Evolutionary conservation across 2,113 vertebrate species (phyloP), one percentile per base, ranked within the genome.

Genomic region (Menura novaehollandiae): DNA sequence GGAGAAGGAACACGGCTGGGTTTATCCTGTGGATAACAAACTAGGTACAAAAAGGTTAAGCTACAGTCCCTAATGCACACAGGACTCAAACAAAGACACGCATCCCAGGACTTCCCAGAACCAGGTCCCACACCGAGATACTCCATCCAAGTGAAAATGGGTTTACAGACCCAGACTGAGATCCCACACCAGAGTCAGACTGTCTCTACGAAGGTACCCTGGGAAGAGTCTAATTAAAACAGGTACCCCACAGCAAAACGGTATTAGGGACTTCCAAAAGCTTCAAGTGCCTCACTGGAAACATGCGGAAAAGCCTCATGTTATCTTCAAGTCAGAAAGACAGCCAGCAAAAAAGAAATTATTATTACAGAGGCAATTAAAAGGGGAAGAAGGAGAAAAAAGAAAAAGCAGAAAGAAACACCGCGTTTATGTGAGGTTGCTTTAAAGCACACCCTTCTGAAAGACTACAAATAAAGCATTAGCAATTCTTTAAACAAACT

Each of bases 401-500:
- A 21, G 67, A n/a, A 41, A 39, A 69, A 56, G 74, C 71, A 85
- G 16, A 91, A 82, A 73, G n/a, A 82, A 89, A 53, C 3, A 3
- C 6, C 47, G 4, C 1, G 0, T 62, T 89, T 88, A 64, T 43
- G 39, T 4, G n/a, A 78, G 10, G 58, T 17, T 91, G 47, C 41
- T 88, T 93, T 93, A 86, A 93, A 94, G 56, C n/a, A 87, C 37
- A 28, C 17, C 1, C 0, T 39, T 80, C 80, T 85, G 47, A 82
- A 91, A 90, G 62, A 81, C 80, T 62, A 56, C 37, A 88, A 93
- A 90, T 27, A 90, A 86, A 86, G 62, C 80, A 89, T 6, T 15
- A 69, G 28, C 49, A 87, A 74, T 88, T 77, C 87, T 93, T 88
- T 74, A 90, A 96, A 94, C 33, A 79, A 80, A 86, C 30, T 93